phyloP scores from a whole-genome alignment of 2,113 vertebrate genomes.

The Corythoichthys intestinalis region DNA sequence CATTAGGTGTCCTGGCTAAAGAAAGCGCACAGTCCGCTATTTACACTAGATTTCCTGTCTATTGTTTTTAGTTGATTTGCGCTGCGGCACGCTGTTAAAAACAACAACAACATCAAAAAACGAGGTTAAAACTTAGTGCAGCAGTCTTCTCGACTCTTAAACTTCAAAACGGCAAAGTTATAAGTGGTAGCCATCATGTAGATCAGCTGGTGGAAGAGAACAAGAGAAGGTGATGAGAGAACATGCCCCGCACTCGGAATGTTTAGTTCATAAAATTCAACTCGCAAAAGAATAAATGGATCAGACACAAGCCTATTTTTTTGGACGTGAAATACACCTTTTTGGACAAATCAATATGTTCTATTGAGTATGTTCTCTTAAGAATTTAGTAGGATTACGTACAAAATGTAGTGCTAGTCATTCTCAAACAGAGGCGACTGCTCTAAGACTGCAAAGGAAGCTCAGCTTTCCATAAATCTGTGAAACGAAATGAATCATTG shows the following conservation, averaged over 20 bases:
- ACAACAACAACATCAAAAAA: constrained; percentile 24
- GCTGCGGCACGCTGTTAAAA: constrained; percentile 71
- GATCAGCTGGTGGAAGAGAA: constrained; percentile 99
- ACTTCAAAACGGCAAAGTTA: constrained; percentile 99
- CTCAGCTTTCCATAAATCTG: too few species aligned
- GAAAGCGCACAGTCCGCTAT: constrained; percentile 82
- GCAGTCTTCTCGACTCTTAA: constrained; percentile 99
- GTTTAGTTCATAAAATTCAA: not conserved
- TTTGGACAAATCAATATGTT: not conserved
- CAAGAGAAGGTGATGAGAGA: constrained; percentile 85
- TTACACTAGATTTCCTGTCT: constrained; percentile 77
- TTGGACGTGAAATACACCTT: not conserved
- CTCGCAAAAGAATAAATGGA: not conserved
- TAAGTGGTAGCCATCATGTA: constrained; percentile 99
- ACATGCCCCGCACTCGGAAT: constrained; percentile 42
- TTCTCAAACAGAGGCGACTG: too few species aligned
- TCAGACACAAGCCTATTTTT: not conserved
- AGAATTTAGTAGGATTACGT: not conserved
- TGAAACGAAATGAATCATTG: too few species aligned
- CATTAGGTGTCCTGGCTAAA: constrained; percentile 53
- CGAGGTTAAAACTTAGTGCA: constrained; percentile 96
- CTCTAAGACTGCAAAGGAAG: too few species aligned
- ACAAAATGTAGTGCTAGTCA: not conserved
- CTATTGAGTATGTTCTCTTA: not conserved
- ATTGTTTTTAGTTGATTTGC: constrained; percentile 77